Evolutionary conservation across 2,113 vertebrate species (phyloP).

Genomic region (Martes martes): DNA sequence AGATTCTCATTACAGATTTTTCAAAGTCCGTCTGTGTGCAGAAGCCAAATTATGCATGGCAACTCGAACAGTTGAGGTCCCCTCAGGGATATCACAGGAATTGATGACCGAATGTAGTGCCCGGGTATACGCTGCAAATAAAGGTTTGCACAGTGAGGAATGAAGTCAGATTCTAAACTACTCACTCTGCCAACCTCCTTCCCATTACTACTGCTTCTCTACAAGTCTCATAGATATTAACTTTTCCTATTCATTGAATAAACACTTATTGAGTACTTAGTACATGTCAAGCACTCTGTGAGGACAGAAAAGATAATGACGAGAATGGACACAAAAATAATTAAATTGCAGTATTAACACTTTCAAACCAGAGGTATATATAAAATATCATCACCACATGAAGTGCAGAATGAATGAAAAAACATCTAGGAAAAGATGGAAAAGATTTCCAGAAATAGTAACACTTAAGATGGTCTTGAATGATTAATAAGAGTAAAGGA

Average conservation of each 20-base stretch:
- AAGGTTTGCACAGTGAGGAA: conserved; percentile 21
- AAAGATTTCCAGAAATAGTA: background rate
- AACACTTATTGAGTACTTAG: conserved; percentile 7
- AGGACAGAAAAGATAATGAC: background rate
- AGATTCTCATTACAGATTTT: conserved; percentile 43
- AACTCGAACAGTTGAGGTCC: background rate
- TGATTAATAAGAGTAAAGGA: background rate
- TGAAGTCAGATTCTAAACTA: background rate
- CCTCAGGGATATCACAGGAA: conserved; percentile 79
- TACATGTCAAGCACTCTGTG: background rate
- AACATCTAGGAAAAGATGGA: background rate
- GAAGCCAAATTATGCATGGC: conserved; percentile 74
- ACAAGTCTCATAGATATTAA: background rate
- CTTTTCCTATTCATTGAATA: background rate
- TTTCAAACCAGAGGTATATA: background rate
- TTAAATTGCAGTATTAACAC: background rate
- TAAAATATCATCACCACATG: background rate
- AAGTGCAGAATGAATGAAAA: background rate
- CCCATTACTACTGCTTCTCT: background rate
- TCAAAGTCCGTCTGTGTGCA: conserved; percentile 48
- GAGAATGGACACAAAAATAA: background rate
- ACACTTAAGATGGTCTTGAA: background rate
- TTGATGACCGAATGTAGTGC: conserved; percentile 86
- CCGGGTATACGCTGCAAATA: conserved; percentile 86
- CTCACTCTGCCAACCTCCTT: background rate